phyloP scores from a whole-genome alignment of 2,113 vertebrate genomes.

The Amphiprion ocellaris region DNA sequence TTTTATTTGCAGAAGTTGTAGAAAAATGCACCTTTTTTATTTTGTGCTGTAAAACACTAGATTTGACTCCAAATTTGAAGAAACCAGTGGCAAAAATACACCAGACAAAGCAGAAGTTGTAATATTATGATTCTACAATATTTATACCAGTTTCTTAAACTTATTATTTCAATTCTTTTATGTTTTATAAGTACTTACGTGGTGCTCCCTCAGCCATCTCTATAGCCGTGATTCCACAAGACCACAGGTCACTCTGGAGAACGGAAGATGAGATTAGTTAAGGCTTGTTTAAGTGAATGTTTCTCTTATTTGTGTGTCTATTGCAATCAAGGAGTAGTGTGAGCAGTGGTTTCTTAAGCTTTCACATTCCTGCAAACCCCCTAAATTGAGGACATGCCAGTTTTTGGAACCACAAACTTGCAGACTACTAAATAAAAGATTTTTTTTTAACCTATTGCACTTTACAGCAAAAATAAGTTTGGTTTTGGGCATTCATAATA shows the following conservation, averaged over 20 bases:
- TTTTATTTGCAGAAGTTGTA: background rate
- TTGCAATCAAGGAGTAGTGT: background rate
- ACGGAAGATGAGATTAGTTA: slow-evolving; percentile 21
- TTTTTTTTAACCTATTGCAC: too few relatives aligned
- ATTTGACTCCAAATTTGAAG: background rate
- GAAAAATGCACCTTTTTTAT: background rate
- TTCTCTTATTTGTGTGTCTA: background rate
- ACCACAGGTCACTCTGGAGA: slow-evolving; percentile 98
- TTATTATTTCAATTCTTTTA: background rate
- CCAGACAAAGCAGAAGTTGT: too few relatives aligned
- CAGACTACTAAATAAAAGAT: too few relatives aligned
- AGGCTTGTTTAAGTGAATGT: background rate
- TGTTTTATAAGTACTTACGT: slow-evolving; percentile 88
- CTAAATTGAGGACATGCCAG: too few relatives aligned
- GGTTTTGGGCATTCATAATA: too few relatives aligned
- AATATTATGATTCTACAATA: background rate
- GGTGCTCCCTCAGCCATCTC: slow-evolving; percentile 99
- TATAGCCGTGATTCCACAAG: slow-evolving; percentile 97
- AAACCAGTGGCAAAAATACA: too few relatives aligned
- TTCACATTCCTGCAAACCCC: too few relatives aligned
- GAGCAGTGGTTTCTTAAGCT: background rate
- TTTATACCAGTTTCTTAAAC: background rate
- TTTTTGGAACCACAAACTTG: too few relatives aligned
- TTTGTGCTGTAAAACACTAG: background rate
- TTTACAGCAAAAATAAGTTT: too few relatives aligned